Conservation (phyloP, 2,888 invertebrate genomes). For the Machimus rusticus region DNA sequence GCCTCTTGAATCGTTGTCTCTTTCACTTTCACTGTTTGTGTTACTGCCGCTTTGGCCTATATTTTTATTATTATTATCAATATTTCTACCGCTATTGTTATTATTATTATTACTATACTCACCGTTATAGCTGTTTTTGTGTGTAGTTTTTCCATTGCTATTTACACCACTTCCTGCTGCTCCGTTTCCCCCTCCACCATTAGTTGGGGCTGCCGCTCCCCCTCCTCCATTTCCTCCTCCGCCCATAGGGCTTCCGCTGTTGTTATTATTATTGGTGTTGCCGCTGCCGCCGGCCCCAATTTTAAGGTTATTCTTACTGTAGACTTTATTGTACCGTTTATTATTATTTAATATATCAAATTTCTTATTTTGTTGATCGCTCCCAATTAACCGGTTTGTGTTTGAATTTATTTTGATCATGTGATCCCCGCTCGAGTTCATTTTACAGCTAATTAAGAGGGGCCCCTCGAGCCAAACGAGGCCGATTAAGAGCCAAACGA, state of each 20-base stretch:
- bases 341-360: conserved; percentile 37
- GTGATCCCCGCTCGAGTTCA: conserved; percentile 42
- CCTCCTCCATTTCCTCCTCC: background rate
- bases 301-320: conserved; percentile 33
- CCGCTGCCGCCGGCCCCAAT: conserved; percentile 10
- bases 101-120: background rate
- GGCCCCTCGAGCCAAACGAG: conserved; percentile 59
- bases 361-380: conserved; percentile 33
- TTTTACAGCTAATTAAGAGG: conserved; percentile 57
- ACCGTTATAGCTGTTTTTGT: conserved; percentile 34
- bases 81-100: background rate
- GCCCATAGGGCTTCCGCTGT: background rate
- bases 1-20: background rate
- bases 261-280: conserved; percentile 29
- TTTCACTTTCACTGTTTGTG: background rate
- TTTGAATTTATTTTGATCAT: conserved; percentile 34
- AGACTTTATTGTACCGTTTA: conserved; percentile 40
- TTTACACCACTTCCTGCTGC: background rate
- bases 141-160: conserved; percentile 4
- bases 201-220: background rate
- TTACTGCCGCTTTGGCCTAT: background rate
- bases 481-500: conserved; percentile 58
- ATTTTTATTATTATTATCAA: background rate
- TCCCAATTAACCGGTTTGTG: conserved; percentile 30
- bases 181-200: background rate